Percentiles rank a stretch among this genome's conserved stretches.
Evolutionary conservation across 1,140 invertebrate genomes (phyloP).

Genomic region (Drosophila nasuta): DNA sequence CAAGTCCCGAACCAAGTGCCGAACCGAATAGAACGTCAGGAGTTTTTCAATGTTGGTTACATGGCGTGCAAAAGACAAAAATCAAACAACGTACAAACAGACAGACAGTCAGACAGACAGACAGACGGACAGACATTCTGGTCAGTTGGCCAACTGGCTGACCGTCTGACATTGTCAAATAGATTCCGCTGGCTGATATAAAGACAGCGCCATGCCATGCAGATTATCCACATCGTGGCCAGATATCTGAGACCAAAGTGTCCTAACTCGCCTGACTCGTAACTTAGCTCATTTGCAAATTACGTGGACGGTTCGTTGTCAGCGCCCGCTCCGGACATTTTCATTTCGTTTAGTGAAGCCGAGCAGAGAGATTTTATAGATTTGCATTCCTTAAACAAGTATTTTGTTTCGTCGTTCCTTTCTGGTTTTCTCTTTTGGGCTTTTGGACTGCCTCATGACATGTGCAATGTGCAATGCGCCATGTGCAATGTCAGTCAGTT

Average conservation of each 20-base stretch:
- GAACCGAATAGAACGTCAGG: conserved; percentile 3
- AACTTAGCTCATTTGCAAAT: conserved; percentile 59
- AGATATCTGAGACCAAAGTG: conserved; percentile 43
- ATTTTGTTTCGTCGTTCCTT: conserved; percentile 1
- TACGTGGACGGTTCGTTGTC: conserved; percentile 70
- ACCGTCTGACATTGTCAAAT: conserved; percentile 67
- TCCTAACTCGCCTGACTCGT: conserved; percentile 26
- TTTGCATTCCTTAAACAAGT: conserved; percentile 45
- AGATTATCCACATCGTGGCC: conserved; percentile 64
- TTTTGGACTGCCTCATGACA: conserved; percentile 37
- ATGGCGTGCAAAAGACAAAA: conserved; percentile 51
- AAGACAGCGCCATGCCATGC: conserved; percentile 47
- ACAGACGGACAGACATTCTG: conserved; percentile 22
- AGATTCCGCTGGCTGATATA: conserved; percentile 77
- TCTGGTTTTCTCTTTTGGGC: neutral
- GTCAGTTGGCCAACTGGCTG: neutral
- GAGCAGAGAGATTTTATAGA: conserved; percentile 69
- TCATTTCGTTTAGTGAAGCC: conserved; percentile 65
- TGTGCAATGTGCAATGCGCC: conserved; percentile 49
- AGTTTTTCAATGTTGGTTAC: conserved; percentile 23
- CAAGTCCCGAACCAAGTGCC: neutral
- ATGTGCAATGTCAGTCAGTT: conserved; percentile 23
- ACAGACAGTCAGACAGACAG: conserved; percentile 12
- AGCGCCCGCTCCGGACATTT: conserved; percentile 65
- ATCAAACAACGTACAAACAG: conserved; percentile 26